These are phyloP conservation scores for Dasyurus viverrinus DNA, from an alignment of 2,113 vertebrate genomes.

Conservation along the genomic window DNA sequence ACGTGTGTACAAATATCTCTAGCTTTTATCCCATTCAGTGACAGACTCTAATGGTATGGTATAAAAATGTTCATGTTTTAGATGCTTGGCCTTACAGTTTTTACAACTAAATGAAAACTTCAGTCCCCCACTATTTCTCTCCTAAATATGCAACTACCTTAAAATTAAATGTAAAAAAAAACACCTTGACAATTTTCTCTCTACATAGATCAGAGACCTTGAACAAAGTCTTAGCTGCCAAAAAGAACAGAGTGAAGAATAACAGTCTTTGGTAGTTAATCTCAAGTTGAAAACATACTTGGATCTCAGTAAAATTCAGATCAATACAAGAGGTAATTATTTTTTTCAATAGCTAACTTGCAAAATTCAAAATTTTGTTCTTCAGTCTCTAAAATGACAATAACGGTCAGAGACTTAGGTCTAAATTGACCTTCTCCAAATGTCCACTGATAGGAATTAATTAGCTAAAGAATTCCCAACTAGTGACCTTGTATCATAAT, in stretches of 20 bases:
- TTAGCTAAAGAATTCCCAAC: slow-evolving; percentile 20
- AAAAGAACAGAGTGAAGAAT: not conserved
- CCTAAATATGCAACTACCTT: not conserved
- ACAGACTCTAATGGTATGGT: not conserved
- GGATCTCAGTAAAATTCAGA: not conserved
- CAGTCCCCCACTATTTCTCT: not conserved
- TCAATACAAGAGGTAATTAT: not conserved
- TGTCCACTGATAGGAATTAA: slow-evolving; percentile 22
- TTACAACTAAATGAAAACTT: not conserved
- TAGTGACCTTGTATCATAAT: slow-evolving; percentile 38
- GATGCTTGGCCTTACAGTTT: not conserved
- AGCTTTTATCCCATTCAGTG: not conserved
- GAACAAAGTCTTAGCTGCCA: not conserved
- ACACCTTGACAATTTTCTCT: not conserved
- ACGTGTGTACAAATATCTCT: not conserved
- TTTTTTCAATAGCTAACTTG: not conserved
- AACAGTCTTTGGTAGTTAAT: not conserved
- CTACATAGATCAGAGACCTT: not conserved
- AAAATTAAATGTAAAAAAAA: not conserved
- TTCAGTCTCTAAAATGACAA: not conserved
- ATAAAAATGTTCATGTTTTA: not conserved
- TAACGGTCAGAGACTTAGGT: not conserved
- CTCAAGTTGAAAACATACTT: fast-evolving
- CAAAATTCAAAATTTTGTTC: slow-evolving; percentile 3
- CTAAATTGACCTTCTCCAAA: slow-evolving; percentile 56